Percentiles rank a stretch among this genome's conserved stretches.
These are phyloP conservation scores for Xiphydria camelus DNA, from an alignment of 2,888 invertebrate species.

Conservation along the genomic window DNA sequence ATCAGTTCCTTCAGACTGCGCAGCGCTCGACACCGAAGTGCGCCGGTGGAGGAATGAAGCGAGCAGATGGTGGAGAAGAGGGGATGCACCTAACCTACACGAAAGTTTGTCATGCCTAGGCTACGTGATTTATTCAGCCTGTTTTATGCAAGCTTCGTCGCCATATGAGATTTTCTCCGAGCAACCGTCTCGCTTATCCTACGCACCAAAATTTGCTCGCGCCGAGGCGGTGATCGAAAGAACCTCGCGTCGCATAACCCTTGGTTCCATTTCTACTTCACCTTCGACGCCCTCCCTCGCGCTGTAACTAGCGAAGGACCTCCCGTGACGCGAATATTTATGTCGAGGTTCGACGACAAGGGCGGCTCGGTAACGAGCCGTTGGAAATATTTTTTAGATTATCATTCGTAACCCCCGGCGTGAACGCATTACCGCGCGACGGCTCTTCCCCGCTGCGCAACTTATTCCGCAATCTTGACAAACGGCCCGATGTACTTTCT, in stretches of 20 bases:
- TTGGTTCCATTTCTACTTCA: too few relatives aligned
- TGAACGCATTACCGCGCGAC: slow-evolving; percentile 12
- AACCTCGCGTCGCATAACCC: too few relatives aligned
- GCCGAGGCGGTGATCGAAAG: too few relatives aligned
- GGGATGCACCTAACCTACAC: slow-evolving; percentile 32
- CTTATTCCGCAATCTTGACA: slow-evolving; percentile 40
- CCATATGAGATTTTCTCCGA: slow-evolving; percentile 49
- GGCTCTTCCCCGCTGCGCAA: slow-evolving; percentile 15
- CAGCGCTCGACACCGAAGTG: slow-evolving; percentile 44
- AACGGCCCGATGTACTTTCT: slow-evolving; percentile 33
- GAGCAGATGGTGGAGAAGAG: slow-evolving; percentile 16
- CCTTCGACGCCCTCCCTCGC: too few relatives aligned
- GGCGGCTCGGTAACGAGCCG: too few relatives aligned
- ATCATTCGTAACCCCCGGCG: slow-evolving; percentile 14
- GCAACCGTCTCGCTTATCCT: too few relatives aligned
- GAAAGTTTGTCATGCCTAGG: slow-evolving; percentile 45
- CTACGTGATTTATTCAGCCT: slow-evolving; percentile 50
- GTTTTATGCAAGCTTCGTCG: slow-evolving; percentile 48
- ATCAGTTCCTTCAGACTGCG: slow-evolving; percentile 47
- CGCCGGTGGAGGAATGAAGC: slow-evolving; percentile 26
- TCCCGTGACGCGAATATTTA: too few relatives aligned
- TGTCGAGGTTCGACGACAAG: too few relatives aligned
- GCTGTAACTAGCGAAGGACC: too few relatives aligned
- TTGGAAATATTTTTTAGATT: slow-evolving; percentile 9
- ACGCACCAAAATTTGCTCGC: too few relatives aligned